Percentiles rank a stretch among this genome's conserved stretches.
Evolutionary conservation across 2,113 vertebrate species (phyloP).

Genomic region (Albula glossodonta): DNA sequence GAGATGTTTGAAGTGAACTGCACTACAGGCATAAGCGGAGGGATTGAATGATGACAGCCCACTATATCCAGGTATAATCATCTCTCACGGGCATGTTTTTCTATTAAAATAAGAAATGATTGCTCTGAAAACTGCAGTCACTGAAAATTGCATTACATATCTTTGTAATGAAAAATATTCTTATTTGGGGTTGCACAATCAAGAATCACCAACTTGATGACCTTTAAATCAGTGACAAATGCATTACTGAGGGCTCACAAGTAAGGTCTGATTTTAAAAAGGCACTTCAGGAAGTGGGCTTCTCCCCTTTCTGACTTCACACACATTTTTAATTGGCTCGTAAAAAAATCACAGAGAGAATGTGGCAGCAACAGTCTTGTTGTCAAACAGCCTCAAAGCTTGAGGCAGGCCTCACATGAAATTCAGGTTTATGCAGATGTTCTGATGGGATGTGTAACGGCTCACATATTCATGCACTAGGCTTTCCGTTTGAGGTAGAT

Average conservation of each 20-base stretch:
- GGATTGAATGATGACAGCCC: neutral
- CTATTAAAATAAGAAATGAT: too few relatives aligned
- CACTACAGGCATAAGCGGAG: neutral
- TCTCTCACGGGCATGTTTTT: neutral
- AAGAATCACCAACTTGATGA: too few relatives aligned
- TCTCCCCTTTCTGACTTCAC: too few relatives aligned
- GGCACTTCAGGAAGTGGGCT: neutral
- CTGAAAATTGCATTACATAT: too few relatives aligned
- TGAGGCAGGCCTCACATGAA: neutral
- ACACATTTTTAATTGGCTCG: neutral
- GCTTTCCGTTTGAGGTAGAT: neutral
- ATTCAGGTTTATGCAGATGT: neutral
- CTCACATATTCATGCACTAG: too few relatives aligned
- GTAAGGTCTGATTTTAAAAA: neutral
- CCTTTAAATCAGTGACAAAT: too few relatives aligned
- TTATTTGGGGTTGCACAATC: too few relatives aligned
- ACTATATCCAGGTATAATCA: neutral
- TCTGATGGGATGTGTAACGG: neutral
- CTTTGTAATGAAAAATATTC: too few relatives aligned
- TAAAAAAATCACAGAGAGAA: neutral
- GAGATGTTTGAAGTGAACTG: neutral
- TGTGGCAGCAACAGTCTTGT: neutral
- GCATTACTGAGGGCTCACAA: neutral
- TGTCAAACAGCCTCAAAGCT: neutral
- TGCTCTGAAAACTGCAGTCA: too few relatives aligned